Conservation (phyloP, 2,888 invertebrate genomes). For the Cataglyphis rosenhaueri region DNA sequence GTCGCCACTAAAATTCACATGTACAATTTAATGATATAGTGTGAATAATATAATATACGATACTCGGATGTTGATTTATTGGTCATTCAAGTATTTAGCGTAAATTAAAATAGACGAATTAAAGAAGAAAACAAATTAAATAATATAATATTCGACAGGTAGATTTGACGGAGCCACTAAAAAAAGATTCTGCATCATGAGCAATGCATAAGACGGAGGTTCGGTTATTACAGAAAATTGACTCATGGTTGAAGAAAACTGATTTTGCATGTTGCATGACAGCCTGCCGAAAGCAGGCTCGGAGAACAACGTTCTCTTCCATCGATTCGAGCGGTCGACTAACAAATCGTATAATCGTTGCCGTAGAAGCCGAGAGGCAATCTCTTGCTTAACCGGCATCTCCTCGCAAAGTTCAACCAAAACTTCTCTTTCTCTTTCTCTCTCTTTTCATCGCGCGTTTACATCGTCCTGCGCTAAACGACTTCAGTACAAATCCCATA, state of each 20-base stretch:
- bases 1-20: constrained; percentile 9
- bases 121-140: background rate
- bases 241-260: constrained; percentile 45
- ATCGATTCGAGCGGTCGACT: constrained; percentile 71
- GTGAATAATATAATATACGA: background rate
- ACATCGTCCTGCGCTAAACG: constrained; percentile 67
- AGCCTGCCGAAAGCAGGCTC: constrained; percentile 70
- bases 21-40: background rate
- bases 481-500: constrained; percentile 38
- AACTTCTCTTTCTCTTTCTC: constrained; percentile 23
- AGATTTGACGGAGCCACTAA: background rate
- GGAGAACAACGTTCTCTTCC: constrained; percentile 75
- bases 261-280: constrained; percentile 47
- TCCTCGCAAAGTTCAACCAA: constrained; percentile 59
- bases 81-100: background rate
- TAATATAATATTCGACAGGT: background rate
- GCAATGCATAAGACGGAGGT: background rate
- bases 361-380: constrained; percentile 60
- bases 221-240: constrained; percentile 25
- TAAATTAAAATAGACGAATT: constrained; percentile 9
- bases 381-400: constrained; percentile 52
- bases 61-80: background rate
- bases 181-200: background rate
- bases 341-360: constrained; percentile 80
- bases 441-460: constrained; percentile 46